Base-by-base conservation (phyloP, 1,140 invertebrate species). In the Brachionus sp. region DNA sequence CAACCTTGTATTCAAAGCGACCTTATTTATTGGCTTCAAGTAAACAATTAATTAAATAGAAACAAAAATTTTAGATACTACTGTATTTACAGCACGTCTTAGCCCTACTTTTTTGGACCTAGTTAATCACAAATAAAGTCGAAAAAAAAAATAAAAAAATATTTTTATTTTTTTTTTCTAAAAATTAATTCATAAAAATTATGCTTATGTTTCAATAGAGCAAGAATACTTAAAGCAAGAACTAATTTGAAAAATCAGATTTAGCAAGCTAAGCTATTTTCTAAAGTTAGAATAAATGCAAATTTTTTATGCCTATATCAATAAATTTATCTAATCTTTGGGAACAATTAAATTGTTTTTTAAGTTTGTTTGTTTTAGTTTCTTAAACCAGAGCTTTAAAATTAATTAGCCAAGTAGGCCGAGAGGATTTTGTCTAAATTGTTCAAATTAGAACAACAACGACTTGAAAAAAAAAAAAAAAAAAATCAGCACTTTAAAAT, bases 311-410 rank as follows among this genome's bases (percentile, higher is more conserved):
- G 50, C 50, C 50, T 57, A 57, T 57, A 57, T 57, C 50, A 57
- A 57, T 57, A 57, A 23, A 57, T 57, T 57, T 57, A 57, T 57
- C 50, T 57, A 57, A 57, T 57, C 50, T 57, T 57, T 57, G 50
- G 50, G 50, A 57, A 57, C n/a, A 16, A 57, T 50, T 57, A 23
- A 25, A 57, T 57, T n/a, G 50, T 7, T 57, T 57, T 57, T 57
- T 57, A 57, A 57, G 50, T 19, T 57, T 57, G 50, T 57, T 57
- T 57, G 16, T 57, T 57, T 23, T 9, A 57, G 7, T 23, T 57
- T 57, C 50, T 57, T 57, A 57, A 25, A 57, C 50, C 50, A 57
- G 16, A 19, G 50, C 50, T 57, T 57, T 57, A 57, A 25, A 10
- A 57, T 5, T 57, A 57, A 57, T 57, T 57, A 57, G 50, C 50